These are phyloP conservation scores for Climacteris rufus DNA, from an alignment of 2,113 vertebrate genomes.

Conservation along the genomic window DNA sequence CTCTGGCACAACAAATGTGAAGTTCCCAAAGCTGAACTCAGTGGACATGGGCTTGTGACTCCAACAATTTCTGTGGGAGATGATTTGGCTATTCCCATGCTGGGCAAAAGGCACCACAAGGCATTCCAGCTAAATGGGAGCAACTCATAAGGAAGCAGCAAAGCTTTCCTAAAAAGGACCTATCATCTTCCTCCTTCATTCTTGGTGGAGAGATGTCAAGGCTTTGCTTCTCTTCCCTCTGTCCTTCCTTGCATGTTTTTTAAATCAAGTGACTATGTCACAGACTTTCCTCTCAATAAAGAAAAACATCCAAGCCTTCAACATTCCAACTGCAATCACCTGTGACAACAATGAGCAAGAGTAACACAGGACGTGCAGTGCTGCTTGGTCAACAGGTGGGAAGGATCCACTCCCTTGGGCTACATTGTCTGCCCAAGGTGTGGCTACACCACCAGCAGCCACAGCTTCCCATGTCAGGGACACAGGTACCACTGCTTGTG, in stretches of 20 bases:
- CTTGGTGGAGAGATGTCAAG: neutral
- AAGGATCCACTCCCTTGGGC: neutral
- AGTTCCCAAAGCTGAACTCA: neutral
- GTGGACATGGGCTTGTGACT: neutral
- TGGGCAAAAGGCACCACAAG: neutral
- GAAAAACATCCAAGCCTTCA: neutral
- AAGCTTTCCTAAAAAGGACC: neutral
- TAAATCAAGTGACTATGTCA: neutral
- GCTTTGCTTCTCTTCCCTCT: neutral
- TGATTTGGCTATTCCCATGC: neutral
- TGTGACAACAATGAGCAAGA: neutral
- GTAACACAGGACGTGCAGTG: accelerated
- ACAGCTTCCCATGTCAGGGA: neutral
- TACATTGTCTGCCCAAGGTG: accelerated
- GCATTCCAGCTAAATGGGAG: neutral
- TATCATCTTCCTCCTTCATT: neutral
- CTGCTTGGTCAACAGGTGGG: neutral
- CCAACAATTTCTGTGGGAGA: neutral
- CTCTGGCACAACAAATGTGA: neutral
- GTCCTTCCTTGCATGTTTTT: neutral
- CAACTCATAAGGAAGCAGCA: neutral
- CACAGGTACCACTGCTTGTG: neutral
- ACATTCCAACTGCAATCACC: neutral
- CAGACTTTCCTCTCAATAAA: neutral
- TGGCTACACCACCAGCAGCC: neutral